Percentiles rank a stretch among this genome's conserved stretches.
phyloP scores from a whole-genome alignment of 2,113 vertebrate species.

The Onychostoma macrolepis region DNA sequence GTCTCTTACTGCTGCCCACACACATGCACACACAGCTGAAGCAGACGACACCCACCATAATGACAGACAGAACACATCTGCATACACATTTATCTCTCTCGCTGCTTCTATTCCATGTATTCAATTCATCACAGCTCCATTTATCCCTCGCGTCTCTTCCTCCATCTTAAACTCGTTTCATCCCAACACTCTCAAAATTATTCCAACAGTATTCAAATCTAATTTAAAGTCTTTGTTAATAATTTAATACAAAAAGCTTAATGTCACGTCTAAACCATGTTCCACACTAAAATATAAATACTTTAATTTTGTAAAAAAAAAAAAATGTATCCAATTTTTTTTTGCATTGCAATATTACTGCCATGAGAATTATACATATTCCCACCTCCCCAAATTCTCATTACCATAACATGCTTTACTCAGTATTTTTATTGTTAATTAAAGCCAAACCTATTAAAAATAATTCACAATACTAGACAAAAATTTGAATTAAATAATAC shows the following conservation, averaged over 20 bases:
- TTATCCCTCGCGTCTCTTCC: not conserved
- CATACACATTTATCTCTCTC: not conserved
- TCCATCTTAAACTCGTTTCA: not conserved
- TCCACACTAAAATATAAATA: not conserved
- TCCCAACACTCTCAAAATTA: not conserved
- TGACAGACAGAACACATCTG: constrained; percentile 7
- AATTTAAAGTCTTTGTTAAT: not conserved
- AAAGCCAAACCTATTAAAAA: no score
- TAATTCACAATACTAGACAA: no score
- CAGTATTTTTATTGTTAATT: no score
- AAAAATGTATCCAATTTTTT: not conserved
- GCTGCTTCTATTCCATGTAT: not conserved
- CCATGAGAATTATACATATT: not conserved
- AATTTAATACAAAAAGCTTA: no score
- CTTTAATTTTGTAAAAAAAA: not conserved
- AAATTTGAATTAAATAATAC: no score
- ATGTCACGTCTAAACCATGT: not conserved
- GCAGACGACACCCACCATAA: constrained; percentile 13
- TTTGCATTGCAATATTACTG: not conserved
- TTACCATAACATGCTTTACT: no score
- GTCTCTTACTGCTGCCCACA: constrained; percentile 24
- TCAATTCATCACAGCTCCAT: not conserved
- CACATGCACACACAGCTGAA: not conserved
- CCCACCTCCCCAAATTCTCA: no score
- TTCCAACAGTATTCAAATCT: not conserved